Evolutionary conservation across 2,113 vertebrate species (phyloP).

Genomic region (Cairina moschata): DNA sequence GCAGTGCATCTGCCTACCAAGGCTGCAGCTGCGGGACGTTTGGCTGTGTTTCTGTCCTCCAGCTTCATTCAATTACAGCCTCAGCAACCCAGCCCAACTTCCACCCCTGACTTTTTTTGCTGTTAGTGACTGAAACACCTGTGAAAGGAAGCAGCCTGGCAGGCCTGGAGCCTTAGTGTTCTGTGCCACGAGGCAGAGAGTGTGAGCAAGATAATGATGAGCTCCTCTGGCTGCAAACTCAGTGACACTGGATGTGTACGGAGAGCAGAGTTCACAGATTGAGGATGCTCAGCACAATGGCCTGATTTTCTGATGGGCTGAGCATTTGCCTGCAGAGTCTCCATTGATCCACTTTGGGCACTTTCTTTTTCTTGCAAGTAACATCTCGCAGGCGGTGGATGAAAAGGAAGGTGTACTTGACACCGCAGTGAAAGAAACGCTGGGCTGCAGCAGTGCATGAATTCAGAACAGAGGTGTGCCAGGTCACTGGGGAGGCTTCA

Average conservation of each 20-base stretch:
- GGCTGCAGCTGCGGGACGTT: not conserved
- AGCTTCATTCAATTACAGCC: conserved; percentile 1
- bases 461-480: not conserved
- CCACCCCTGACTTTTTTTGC: not conserved
- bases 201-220: not conserved
- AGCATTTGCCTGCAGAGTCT: not conserved
- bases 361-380: not conserved
- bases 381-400: not conserved
- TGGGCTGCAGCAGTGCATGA: not conserved
- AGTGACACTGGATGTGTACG: not conserved
- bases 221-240: not conserved
- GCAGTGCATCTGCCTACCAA: not conserved
- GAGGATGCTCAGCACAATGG: not conserved
- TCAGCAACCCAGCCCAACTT: not conserved
- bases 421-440: not conserved
- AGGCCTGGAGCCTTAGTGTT: not conserved
- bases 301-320: not conserved
- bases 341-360: not conserved
- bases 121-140: not conserved
- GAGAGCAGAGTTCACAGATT: not conserved
- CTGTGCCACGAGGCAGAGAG: not conserved
- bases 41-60: not conserved
- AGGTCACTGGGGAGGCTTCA: not conserved
- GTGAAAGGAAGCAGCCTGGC: not conserved
- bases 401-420: rapidly evolving